Base-by-base conservation (phyloP, 2,113 vertebrate genomes). In the Arothron firmamentum region DNA sequence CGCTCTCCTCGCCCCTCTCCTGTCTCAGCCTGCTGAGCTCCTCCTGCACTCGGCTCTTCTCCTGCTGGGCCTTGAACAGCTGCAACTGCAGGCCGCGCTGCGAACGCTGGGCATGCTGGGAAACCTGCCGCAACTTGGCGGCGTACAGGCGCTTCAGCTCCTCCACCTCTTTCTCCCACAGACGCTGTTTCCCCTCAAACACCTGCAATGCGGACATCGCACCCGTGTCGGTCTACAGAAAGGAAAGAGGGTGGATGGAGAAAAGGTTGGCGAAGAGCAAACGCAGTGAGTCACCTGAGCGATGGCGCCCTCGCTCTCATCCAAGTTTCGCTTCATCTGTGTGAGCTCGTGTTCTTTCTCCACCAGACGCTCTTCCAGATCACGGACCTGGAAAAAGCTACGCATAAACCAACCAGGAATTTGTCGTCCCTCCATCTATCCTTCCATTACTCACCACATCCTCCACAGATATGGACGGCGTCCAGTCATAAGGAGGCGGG, bases 91-190 rank as follows among this genome's bases (percentile, higher is more conserved):
- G 89, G 2, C 83, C 90, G 21, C 94, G 91, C 79, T 97, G 93
- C 9, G 93, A 93, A 1, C 93, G 95, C 88, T 98, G 94, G 0
- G 96, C 94, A 79, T 97, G 94, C 90, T 99, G 96, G 48, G 91
- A 92, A 47, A 98, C 92, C 85, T 99, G 95, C 0, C 94, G 94
- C 80, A 99, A 90, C 86, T 95, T 92, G 18, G 92, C 89, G 41
- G 93, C 71, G 4, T 98, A 98, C 66, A 99, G 91, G 55, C 91
- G 92, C 88, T 96, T 98, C 76, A 99, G 91, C 78, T 99, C 96
- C 0, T 94, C 90, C 71, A 99, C 90, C 79, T 95, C 93, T 0
- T 95, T 93, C 90, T 95, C 92, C 95, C 97, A 97, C 67, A 97
- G 86, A 51, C 93, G 92, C 89, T 98, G 97, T 82, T 96, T 97